A percentile compares a stretch with the other conserved stretches of the same genome.
Conservation (phyloP, 1,140 invertebrate species). For the Palaemon carinicauda region DNA sequence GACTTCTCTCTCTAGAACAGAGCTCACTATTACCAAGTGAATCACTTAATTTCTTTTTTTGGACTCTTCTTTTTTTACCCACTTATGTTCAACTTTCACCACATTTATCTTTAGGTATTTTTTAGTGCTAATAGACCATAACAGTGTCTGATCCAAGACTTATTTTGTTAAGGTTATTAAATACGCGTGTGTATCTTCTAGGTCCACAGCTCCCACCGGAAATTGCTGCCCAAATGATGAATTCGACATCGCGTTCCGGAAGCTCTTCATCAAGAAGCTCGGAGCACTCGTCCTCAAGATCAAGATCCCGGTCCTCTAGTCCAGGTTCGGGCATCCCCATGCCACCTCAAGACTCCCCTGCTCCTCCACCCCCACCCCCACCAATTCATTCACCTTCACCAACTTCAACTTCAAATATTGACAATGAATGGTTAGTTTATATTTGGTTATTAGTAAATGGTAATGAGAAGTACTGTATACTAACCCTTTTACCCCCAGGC, state of each 20-base stretch:
- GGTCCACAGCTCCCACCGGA: constrained; percentile 55
- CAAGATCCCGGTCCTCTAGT: constrained; percentile 10
- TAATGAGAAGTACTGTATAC: no score
- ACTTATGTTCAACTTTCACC: no score
- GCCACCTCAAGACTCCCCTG: constrained; percentile 36
- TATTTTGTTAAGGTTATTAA: no score
- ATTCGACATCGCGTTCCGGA: constrained; percentile 45
- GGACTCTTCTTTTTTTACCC: no score
- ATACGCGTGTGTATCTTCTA: not conserved
- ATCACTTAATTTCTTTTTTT: no score
- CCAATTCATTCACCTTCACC: constrained; percentile 26
- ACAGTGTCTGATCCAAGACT: no score
- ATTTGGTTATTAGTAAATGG: no score
- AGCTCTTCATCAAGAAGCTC: constrained; percentile 36
- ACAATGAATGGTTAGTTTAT: not conserved
- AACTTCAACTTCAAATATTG: not conserved
- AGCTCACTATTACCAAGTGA: no score
- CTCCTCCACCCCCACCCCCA: constrained; percentile 42
- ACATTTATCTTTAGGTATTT: no score
- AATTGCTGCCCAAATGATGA: constrained; percentile 52
- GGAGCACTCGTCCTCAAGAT: constrained; percentile 1
- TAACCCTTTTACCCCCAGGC: no score
- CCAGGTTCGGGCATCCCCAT: constrained; percentile 30
- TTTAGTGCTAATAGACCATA: no score
- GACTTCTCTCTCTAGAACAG: no score